Evolutionary conservation across 2,888 invertebrate species (phyloP), one percentile per base, ranked within the genome.

Genomic region (Anodontia alba): DNA sequence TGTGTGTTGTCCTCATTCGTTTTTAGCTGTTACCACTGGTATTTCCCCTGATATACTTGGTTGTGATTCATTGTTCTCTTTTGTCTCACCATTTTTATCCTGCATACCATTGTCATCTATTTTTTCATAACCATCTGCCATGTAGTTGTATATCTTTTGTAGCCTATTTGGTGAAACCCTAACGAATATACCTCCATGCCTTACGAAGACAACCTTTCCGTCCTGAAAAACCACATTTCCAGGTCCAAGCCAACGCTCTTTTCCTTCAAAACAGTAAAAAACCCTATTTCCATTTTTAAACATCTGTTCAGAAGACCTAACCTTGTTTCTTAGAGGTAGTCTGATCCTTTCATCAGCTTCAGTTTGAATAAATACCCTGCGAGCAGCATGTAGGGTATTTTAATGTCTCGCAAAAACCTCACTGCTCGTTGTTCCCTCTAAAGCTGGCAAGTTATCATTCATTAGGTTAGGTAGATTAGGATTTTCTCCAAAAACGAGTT

Each of bases 141-240:
- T n/a, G 49, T 49, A 20, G 49, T 49, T 20, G 10, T 49, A n/a
- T 17, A 49, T 23, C 17, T 49, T 78, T 17, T 33, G 26, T 20
- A 88, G 73, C 78, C 84, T 84, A 68, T 88, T 88, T 33, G 85
- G 87, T 0, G 84, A 87, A 38, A 87, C 81, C 42, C 87, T n/a
- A n/a, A 88, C 83, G 83, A 88, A 88, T 2, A 81, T 77, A 33
- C 78, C 83, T n/a, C 88, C 88, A 74, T 87, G 87, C 20, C 84
- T 67, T 0, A 89, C 84, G 80, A 86, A 88, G 5, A 38, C 7
- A 38, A 8, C 12, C 7, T 38, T 38, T 38, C 7, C 5, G 38
- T 8, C 38, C 7, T 88, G 88, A 78, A 80, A 90, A 74, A 84
- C 86, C 43, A 84, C 90, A 81, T 36, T n/a, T n/a, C n/a, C n/a